Percentiles rank a stretch among this genome's conserved stretches.
These are phyloP conservation scores for Maniola jurtina DNA, from an alignment of 1,140 invertebrate species.

Conservation along the genomic window DNA sequence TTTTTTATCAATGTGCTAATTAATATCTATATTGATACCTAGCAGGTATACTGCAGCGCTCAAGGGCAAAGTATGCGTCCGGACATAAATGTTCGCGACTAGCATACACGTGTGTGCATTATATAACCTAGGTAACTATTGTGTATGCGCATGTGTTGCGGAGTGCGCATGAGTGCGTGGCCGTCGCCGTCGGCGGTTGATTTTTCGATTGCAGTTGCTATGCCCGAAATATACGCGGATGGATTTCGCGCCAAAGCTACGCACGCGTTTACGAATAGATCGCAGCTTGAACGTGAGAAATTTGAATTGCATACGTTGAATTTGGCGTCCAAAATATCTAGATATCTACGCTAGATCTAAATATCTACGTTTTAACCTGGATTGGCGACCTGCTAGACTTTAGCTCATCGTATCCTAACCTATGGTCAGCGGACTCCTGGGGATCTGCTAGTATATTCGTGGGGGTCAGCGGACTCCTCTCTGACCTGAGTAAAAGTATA, in stretches of 20 bases:
- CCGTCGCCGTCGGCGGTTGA: conserved; percentile 56
- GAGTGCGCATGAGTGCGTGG: conserved; percentile 45
- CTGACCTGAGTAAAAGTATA: no score
- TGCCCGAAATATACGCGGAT: conserved; percentile 70
- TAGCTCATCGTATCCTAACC: no score
- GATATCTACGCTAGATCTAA: neutral
- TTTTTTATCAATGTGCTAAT: conserved; percentile 75
- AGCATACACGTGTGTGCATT: conserved; percentile 45
- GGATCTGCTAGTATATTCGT: no score
- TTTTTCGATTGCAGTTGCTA: conserved; percentile 73
- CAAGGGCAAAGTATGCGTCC: conserved; percentile 74
- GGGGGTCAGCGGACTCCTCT: no score
- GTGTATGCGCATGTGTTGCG: conserved; percentile 31
- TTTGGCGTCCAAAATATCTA: neutral
- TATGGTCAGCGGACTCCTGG: no score
- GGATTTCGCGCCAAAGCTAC: conserved; percentile 58
- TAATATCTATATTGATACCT: conserved; percentile 50
- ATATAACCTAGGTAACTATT: conserved; percentile 62
- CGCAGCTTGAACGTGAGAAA: conserved; percentile 17
- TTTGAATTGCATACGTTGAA: conserved; percentile 8
- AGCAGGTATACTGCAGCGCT: conserved; percentile 57
- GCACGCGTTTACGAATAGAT: conserved; percentile 35
- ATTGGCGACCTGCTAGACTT: neutral
- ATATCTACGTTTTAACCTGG: neutral
- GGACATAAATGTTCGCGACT: conserved; percentile 52